Conservation (phyloP, 2,113 vertebrate genomes). For the Trichomycterus rosablanca region DNA sequence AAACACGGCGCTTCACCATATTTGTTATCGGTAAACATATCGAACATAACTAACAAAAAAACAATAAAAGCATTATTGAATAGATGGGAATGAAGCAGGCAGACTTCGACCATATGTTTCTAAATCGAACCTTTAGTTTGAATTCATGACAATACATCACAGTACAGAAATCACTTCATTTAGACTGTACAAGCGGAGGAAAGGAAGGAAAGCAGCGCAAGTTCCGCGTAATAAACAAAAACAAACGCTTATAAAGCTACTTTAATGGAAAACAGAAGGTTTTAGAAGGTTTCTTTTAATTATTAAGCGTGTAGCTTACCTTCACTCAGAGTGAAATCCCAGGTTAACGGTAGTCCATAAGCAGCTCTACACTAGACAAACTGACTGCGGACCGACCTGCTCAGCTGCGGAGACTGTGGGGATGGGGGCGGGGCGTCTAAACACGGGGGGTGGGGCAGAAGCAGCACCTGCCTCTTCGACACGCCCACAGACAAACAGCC, state of each 20-base stretch:
- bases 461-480: slow-evolving; percentile 3
- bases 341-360: background rate
- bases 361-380: background rate
- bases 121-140: no score
- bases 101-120: no score
- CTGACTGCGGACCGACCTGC: background rate
- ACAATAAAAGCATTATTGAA: no score
- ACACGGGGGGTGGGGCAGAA: background rate
- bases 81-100: no score
- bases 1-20: no score
- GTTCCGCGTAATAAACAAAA: background rate
- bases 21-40: no score
- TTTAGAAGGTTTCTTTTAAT: background rate
- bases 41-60: no score
- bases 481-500: background rate
- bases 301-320: slow-evolving; percentile 14
- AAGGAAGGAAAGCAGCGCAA: slow-evolving; percentile 13
- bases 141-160: no score
- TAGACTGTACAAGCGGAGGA: no score
- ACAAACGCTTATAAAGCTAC: background rate
- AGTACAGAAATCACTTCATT: no score
- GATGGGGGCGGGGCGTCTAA: background rate
- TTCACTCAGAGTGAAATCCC: slow-evolving; percentile 3
- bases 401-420: background rate
- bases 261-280: background rate